phyloP scores from a whole-genome alignment of 2,888 invertebrate genomes.

The Diadromus collaris region DNA sequence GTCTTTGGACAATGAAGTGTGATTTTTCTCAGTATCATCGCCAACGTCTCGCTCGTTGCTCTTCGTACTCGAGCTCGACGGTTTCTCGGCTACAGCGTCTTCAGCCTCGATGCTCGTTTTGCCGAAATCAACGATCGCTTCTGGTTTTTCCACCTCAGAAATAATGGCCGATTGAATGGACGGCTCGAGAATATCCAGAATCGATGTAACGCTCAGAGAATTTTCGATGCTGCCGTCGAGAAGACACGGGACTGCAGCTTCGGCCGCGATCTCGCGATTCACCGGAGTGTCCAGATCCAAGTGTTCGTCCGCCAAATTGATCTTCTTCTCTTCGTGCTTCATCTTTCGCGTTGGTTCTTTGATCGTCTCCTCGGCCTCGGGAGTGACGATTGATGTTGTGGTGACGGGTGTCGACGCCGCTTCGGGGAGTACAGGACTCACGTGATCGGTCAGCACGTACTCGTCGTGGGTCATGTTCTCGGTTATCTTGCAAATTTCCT shows the following conservation, averaged over 20 bases:
- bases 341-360: constrained; percentile 10
- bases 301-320: constrained; percentile 72
- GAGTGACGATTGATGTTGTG: constrained; percentile 19
- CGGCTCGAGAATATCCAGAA: constrained; percentile 23
- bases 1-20: neutral
- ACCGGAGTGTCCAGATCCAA: constrained; percentile 66
- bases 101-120: neutral
- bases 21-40: neutral
- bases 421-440: constrained; percentile 71
- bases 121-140: neutral
- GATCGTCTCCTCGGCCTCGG: constrained; percentile 37
- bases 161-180: constrained; percentile 5
- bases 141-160: constrained; percentile 1
- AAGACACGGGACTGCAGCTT: constrained; percentile 2
- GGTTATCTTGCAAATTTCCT: constrained; percentile 79
- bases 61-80: constrained; percentile 33
- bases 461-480: constrained; percentile 79
- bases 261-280: constrained; percentile 12
- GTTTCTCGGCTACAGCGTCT: constrained; percentile 14
- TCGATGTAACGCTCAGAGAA: neutral
- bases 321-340: constrained; percentile 66
- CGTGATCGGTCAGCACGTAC: constrained; percentile 77
- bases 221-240: constrained; percentile 36
- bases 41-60: constrained; percentile 21
- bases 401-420: constrained; percentile 67